Percentiles rank a stretch among this genome's conserved stretches.
These are phyloP conservation scores for Buceros bicornis DNA, from an alignment of 2,797 vertebrate genomes.

Conservation along the genomic window DNA sequence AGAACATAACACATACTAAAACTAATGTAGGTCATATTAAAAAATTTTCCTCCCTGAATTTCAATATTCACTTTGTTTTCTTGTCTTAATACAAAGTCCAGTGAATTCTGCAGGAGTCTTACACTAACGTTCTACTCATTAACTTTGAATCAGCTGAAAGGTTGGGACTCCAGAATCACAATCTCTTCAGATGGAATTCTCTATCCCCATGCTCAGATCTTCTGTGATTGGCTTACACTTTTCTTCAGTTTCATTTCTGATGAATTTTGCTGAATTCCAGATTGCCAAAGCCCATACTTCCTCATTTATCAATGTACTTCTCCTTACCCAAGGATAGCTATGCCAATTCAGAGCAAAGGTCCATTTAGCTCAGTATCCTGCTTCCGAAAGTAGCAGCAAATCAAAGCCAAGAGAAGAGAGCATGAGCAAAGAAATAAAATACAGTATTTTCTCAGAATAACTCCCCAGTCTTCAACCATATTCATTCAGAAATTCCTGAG, in stretches of 20 bases:
- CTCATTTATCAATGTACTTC: background rate
- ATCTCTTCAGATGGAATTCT: background rate
- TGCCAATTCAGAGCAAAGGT: background rate
- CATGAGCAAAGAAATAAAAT: background rate
- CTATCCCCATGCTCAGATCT: background rate
- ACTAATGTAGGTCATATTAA: background rate
- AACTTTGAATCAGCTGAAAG: background rate
- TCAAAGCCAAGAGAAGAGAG: background rate
- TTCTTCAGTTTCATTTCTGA: background rate
- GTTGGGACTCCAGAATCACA: background rate
- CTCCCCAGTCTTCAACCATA: background rate
- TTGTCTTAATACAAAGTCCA: background rate
- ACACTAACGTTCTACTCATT: background rate
- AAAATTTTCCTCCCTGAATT: background rate
- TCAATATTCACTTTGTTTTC: background rate
- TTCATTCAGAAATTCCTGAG: background rate
- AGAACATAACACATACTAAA: background rate
- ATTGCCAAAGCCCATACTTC: background rate
- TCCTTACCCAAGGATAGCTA: background rate
- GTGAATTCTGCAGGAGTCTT: background rate
- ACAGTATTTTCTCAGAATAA: background rate
- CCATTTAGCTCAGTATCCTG: background rate
- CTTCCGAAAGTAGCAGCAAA: background rate
- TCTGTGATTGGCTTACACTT: background rate
- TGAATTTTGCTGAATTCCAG: background rate